These are phyloP conservation scores for Apamea anceps DNA, from an alignment of 2,888 invertebrate species.

Conservation along the genomic window DNA sequence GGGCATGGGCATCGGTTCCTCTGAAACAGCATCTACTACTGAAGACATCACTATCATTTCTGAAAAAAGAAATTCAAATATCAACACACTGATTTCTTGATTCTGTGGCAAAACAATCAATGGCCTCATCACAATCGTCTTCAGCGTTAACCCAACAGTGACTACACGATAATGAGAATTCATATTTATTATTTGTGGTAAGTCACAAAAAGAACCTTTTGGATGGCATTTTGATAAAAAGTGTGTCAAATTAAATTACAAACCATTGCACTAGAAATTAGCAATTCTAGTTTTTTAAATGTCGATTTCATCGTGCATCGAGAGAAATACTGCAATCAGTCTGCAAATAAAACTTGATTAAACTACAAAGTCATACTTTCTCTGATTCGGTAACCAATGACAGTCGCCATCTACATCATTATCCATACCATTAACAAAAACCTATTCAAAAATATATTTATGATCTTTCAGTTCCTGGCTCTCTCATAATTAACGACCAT, in stretches of 20 bases:
- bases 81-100: constrained; percentile 20
- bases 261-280: constrained; percentile 1
- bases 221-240: background rate
- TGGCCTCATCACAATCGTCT: too few species aligned
- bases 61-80: constrained; percentile 77
- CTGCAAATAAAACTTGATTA: constrained; percentile 5
- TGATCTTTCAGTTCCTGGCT: background rate
- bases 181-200: too few species aligned
- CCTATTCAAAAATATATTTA: background rate
- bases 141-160: background rate
- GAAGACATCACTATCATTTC: constrained; percentile 85
- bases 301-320: background rate
- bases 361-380: constrained; percentile 7
- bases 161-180: background rate
- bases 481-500: background rate
- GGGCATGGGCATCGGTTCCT: constrained; percentile 80
- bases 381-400: background rate
- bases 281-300: background rate
- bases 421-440: background rate
- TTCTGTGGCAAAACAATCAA: background rate
- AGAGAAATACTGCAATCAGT: background rate
- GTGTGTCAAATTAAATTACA: constrained; percentile 2
- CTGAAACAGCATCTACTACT: constrained; percentile 78
- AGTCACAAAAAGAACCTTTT: too few species aligned
- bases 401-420: background rate